Conservation (phyloP, 2,888 invertebrate genomes). For the Conomelus anceps region DNA sequence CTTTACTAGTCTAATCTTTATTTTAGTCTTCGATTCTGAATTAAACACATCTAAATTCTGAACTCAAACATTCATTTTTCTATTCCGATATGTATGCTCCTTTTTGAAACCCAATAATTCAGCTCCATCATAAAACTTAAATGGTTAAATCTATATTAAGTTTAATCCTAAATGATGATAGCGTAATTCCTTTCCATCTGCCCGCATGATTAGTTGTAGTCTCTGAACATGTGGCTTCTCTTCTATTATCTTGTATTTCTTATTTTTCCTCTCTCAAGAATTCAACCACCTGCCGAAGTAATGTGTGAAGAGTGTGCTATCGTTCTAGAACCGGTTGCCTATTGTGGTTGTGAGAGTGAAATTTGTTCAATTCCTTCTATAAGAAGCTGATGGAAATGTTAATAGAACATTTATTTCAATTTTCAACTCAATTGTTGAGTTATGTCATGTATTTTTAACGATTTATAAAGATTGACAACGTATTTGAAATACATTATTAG, state of each 20-base stretch:
- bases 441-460: too few species aligned
- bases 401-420: neutral
- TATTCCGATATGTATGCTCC: too few species aligned
- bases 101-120: too few species aligned
- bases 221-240: neutral
- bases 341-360: neutral
- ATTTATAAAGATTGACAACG: too few species aligned
- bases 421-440: too few species aligned
- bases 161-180: neutral
- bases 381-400: neutral
- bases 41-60: too few species aligned
- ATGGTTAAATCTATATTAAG: neutral
- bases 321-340: neutral
- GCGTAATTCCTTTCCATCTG: neutral
- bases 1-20: too few species aligned
- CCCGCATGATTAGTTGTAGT: neutral
- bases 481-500: too few species aligned
- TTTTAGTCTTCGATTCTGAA: too few species aligned
- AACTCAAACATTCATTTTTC: too few species aligned
- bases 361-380: neutral
- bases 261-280: neutral
- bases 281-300: neutral
- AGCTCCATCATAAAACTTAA: too few species aligned
- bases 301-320: neutral
- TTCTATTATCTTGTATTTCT: neutral